Conservation (phyloP, 2,888 invertebrate species). For the Papilio gigon region DNA sequence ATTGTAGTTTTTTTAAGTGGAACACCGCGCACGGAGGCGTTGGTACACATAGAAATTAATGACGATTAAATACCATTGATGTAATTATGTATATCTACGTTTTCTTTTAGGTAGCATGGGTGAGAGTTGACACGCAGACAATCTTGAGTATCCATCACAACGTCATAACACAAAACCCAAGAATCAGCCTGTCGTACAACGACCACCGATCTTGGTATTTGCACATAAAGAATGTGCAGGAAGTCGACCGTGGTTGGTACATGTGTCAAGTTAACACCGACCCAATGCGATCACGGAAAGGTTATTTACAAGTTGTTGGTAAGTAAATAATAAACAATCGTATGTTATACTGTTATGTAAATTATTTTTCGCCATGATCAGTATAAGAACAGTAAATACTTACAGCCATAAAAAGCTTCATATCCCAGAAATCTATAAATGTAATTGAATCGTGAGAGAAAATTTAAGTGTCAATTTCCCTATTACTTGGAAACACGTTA, state of each 20-base stretch:
- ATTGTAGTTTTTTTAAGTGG: too few species aligned
- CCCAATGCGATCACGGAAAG: constrained; percentile 95
- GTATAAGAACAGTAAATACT: too few species aligned
- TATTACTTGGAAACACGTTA: neutral
- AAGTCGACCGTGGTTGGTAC: constrained; percentile 94
- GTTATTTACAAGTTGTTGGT: constrained; percentile 96
- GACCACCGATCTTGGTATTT: constrained; percentile 96
- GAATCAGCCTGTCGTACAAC: constrained; percentile 93
- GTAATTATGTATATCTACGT: too few species aligned
- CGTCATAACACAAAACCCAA: constrained; percentile 94
- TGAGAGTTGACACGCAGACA: constrained; percentile 95
- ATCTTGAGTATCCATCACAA: constrained; percentile 95
- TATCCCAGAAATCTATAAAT: neutral
- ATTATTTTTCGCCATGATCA: too few species aligned
- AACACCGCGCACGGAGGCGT: too few species aligned
- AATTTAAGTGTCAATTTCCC: neutral
- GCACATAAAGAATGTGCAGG: constrained; percentile 93
- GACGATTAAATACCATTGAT: too few species aligned
- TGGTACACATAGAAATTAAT: too few species aligned
- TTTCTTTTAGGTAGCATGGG: constrained; percentile 92
- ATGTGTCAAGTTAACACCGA: constrained; percentile 97
- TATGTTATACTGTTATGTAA: too few species aligned
- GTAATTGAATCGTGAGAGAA: neutral
- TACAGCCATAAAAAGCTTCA: too few species aligned
- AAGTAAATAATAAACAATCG: constrained; percentile 62